phyloP scores from a whole-genome alignment of 2,888 invertebrate species.

The Buathra laborator region DNA sequence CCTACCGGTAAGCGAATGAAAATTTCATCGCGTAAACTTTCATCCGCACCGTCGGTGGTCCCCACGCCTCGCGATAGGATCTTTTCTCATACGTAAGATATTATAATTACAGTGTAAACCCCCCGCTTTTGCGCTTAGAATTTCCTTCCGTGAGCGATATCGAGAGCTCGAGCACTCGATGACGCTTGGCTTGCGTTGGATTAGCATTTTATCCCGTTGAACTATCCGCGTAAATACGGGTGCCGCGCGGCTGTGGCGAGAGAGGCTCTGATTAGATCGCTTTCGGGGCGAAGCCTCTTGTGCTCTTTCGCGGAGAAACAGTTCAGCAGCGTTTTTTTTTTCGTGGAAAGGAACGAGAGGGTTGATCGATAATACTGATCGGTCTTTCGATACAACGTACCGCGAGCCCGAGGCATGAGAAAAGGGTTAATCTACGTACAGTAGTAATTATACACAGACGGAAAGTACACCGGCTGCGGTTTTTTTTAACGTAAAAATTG shows the following conservation, averaged over 20 bases:
- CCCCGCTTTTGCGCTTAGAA: conserved; percentile 50
- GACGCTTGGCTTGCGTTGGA: conserved; percentile 32
- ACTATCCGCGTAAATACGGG: conserved; percentile 50
- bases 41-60: conserved; percentile 56
- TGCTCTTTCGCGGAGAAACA: not conserved
- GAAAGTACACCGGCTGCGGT: not conserved
- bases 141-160: conserved; percentile 61
- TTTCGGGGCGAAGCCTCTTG: conserved; percentile 48
- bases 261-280: conserved; percentile 60
- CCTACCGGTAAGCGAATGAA: not conserved
- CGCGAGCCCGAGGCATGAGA: not conserved
- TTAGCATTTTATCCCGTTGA: conserved; percentile 66
- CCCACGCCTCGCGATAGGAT: conserved; percentile 45
- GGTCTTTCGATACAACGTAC: not conserved
- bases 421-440: not conserved
- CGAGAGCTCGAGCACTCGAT: conserved; percentile 18
- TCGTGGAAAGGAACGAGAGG: not conserved
- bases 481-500: not conserved
- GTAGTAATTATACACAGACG: not conserved
- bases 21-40: conserved; percentile 24
- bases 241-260: conserved; percentile 10
- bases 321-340: conserved; percentile 5
- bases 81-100: conserved; percentile 19
- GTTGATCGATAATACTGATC: conserved; percentile 1
- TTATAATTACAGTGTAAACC: conserved; percentile 53